Evolutionary conservation across 2,113 vertebrate genomes (phyloP), one percentile per base, ranked within the genome.

Genomic region (Reinhardtius hippoglossoides): DNA sequence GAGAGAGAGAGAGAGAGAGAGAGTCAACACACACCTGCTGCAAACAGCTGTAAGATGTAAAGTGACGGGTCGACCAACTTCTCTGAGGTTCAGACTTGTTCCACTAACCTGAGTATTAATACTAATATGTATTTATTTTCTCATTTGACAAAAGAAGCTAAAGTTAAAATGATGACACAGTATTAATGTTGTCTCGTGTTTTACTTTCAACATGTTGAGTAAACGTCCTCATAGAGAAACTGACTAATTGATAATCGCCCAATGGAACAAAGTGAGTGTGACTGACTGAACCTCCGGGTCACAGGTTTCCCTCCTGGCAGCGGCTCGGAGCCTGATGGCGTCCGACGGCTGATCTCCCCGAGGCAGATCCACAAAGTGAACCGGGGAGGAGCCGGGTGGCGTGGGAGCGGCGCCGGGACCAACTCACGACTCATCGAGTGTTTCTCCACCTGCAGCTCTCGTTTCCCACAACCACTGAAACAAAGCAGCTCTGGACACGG

Each of bases 261-360:
- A 50, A 1, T 50, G 4, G 46, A 16, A 50, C 46, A 50, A 4
- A 50, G 55, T 26, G 10, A 57, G 7, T 57, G 55, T 57, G 58
- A 50, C 46, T 50, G 1, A 2, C 5, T 1, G 67, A 4, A 13
- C 12, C 35, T 48, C 52, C 61, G 4, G 77, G 74, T 83, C 73
- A 81, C 50, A 42, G 44, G 78, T 23, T 74, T 10, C 26, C 67
- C 56, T 66, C 60, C 78, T 79, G 83, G 74, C 71, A 31, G 69
- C 35, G 1, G 9, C 69, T 67, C 69, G 68, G 26, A 74, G 79
- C 58, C 65, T 58, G 20, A 54, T 48, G 69, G 40, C 20, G 40
- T 35, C 77, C 40, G 85, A 83, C 80, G 65, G 85, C 56, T 78
- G 75, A 85, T 76, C 61, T 9, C 56, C 21, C 9, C 0, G 63